Percentiles rank a stretch among this genome's conserved stretches.
Evolutionary conservation across 2,888 invertebrate species (phyloP).

Genomic region (Smittia sp.): DNA sequence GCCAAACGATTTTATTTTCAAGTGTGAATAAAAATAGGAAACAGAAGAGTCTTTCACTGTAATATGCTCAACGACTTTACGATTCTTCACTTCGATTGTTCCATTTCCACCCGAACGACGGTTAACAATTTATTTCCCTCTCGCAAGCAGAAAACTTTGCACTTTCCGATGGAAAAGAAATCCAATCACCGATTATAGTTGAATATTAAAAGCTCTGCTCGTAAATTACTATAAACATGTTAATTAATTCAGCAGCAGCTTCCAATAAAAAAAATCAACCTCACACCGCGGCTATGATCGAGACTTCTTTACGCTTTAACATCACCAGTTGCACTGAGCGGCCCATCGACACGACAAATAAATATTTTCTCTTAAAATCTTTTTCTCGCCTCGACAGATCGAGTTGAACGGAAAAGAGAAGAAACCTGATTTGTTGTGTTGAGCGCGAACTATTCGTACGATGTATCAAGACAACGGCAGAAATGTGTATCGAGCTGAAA

Average conservation of each 20-base stretch:
- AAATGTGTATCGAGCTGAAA: not conserved
- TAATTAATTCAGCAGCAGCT: conserved; percentile 38
- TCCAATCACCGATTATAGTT: not conserved
- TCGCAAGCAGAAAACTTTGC: too few relatives aligned
- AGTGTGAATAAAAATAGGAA: too few relatives aligned
- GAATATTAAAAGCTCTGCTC: not conserved
- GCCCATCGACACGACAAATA: not conserved
- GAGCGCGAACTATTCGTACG: not conserved
- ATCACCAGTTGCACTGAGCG: conserved; percentile 38
- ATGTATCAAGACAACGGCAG: not conserved
- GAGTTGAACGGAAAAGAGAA: not conserved
- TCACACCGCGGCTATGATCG: not conserved
- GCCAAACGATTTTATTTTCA: too few relatives aligned
- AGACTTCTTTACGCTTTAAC: conserved; percentile 38
- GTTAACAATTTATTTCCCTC: too few relatives aligned
- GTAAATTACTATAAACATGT: conserved; percentile 34
- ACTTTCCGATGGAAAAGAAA: too few relatives aligned
- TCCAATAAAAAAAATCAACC: conserved; percentile 10
- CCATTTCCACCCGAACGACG: too few relatives aligned
- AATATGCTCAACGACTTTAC: too few relatives aligned
- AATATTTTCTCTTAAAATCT: not conserved
- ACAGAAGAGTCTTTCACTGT: too few relatives aligned
- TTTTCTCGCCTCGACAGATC: not conserved
- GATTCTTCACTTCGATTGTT: too few relatives aligned
- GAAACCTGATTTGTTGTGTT: not conserved